These are phyloP conservation scores for Lycaena phlaeas DNA, from an alignment of 2,888 invertebrate species.

Conservation along the genomic window DNA sequence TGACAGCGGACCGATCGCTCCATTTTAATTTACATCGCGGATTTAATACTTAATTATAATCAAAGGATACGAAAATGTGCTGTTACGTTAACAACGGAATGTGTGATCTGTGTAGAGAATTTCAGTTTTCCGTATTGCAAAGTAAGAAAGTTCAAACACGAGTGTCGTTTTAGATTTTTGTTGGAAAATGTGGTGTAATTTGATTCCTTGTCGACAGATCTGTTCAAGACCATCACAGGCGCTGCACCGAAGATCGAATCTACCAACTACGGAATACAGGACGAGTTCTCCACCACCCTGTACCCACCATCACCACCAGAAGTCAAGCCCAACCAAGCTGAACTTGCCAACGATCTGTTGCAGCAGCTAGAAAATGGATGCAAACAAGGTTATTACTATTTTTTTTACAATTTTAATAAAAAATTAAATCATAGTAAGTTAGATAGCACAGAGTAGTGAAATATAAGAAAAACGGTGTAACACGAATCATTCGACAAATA, in stretches of 20 bases:
- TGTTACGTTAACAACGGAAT: constrained; percentile 60
- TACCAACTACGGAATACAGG: constrained; percentile 33
- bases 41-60: constrained; percentile 10
- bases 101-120: constrained; percentile 63
- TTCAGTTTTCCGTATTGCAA: constrained; percentile 54
- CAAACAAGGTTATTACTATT: constrained; percentile 75
- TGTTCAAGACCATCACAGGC: constrained; percentile 54
- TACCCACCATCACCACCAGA: constrained; percentile 61
- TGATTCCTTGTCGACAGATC: constrained; percentile 32
- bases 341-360: constrained; percentile 76
- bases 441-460: no score
- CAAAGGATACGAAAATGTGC: constrained; percentile 43
- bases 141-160: constrained; percentile 40
- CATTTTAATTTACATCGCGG: constrained; percentile 26
- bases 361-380: constrained; percentile 79
- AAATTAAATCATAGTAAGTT: no score
- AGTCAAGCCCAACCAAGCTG: constrained; percentile 62
- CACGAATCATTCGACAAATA: no score
- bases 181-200: neutral
- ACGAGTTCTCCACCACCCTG: constrained; percentile 40
- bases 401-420: no score
- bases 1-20: constrained; percentile 39
- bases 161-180: constrained; percentile 2
- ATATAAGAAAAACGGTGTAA: no score
- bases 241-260: constrained; percentile 51